Evolutionary conservation across 92 coral and sea anemone species (phyloP).

Genomic region (Porites evermanni): DNA sequence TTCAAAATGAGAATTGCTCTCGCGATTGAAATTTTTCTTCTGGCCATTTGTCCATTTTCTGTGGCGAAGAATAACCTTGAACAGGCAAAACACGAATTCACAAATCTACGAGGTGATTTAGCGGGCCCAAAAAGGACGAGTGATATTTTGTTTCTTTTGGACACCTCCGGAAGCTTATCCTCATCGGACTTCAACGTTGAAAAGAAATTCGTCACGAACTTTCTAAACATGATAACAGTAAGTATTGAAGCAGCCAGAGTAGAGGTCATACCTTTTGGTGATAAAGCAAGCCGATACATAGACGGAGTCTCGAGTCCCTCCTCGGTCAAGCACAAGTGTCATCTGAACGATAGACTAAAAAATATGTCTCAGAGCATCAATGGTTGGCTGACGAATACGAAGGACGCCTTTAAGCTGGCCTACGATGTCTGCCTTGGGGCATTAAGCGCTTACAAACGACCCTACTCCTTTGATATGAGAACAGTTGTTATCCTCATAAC

Average conservation of each 20-base stretch:
- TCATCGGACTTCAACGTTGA: slow-evolving; percentile 53
- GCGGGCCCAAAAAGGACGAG: slow-evolving; percentile 45
- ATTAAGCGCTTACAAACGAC: slow-evolving; percentile 44
- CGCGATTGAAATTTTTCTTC: background rate
- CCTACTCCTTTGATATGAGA: slow-evolving; percentile 23
- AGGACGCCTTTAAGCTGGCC: slow-evolving; percentile 63
- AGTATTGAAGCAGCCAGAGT: slow-evolving; percentile 76
- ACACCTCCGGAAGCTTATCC: slow-evolving; percentile 79
- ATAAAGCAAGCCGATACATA: slow-evolving; percentile 45
- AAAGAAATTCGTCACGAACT: slow-evolving; percentile 68
- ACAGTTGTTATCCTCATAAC: slow-evolving; percentile 75
- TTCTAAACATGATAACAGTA: slow-evolving; percentile 72
- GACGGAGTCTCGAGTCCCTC: slow-evolving; percentile 64
- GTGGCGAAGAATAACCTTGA: slow-evolving; percentile 32
- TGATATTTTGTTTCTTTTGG: slow-evolving; percentile 75
- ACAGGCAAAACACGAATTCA: slow-evolving; percentile 31
- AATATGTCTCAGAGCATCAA: slow-evolving; percentile 17
- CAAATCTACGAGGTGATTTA: slow-evolving; percentile 47
- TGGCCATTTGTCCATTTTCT: background rate
- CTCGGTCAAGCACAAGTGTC: slow-evolving; percentile 65
- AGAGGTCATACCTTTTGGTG: slow-evolving; percentile 81
- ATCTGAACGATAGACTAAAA: slow-evolving; percentile 66
- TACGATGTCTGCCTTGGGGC: slow-evolving; percentile 51
- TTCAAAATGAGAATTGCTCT: background rate
- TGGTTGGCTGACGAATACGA: slow-evolving; percentile 71